Evolutionary conservation across 2,888 invertebrate genomes (phyloP).

Genomic region (Hoplodrina ambigua): DNA sequence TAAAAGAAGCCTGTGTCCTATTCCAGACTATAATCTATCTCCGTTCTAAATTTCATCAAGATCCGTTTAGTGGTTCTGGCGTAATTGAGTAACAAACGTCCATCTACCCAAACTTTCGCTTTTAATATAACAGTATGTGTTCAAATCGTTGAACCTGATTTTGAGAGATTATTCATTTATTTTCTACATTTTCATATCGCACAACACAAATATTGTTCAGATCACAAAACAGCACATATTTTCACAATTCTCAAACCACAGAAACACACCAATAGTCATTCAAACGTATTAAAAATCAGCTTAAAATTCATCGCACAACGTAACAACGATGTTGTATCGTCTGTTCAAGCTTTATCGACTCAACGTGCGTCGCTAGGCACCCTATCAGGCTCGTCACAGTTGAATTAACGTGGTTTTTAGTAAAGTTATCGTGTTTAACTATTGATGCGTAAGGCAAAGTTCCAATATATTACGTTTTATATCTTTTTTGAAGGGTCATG

Average conservation of each 20-base stretch:
- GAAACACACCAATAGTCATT: conserved; percentile 1
- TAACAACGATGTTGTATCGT: conserved; percentile 13
- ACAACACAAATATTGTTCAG: not conserved
- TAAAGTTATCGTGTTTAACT: conserved; percentile 65
- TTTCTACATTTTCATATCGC: too few relatives aligned
- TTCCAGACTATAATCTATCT: too few relatives aligned
- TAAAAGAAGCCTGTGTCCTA: too few relatives aligned
- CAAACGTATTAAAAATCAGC: conserved; percentile 4
- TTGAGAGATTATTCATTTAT: too few relatives aligned
- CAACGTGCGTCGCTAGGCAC: conserved; percentile 70
- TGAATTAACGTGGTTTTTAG: conserved; percentile 77
- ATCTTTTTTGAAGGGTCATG: conserved; percentile 10
- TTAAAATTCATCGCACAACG: conserved; percentile 16
- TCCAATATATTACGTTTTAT: conserved; percentile 57
- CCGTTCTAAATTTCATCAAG: too few relatives aligned
- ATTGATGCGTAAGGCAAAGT: conserved; percentile 64
- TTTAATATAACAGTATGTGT: too few relatives aligned
- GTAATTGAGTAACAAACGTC: too few relatives aligned
- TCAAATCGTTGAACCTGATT: too few relatives aligned
- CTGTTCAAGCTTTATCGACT: conserved; percentile 71
- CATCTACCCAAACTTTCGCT: too few relatives aligned
- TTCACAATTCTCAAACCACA: not conserved
- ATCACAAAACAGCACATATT: not conserved
- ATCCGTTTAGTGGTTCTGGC: too few relatives aligned
- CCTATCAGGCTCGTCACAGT: conserved; percentile 80